Conservation (phyloP, 2,113 vertebrate species). For the Sterrhoptilus dennistouni region DNA sequence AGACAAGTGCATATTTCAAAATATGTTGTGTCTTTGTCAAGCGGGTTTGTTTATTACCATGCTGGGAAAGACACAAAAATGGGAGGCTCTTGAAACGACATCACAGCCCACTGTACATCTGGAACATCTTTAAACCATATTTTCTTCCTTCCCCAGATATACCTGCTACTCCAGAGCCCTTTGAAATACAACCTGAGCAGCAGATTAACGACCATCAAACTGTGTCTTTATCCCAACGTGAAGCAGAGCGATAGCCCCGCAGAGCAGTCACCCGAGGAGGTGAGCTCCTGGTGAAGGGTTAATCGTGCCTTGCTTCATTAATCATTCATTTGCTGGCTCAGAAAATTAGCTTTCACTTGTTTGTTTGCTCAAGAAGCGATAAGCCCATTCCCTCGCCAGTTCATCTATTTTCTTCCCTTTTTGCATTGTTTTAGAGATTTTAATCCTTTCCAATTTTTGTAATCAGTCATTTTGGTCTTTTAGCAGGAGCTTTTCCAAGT, state of each 20-base stretch:
- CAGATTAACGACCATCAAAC: conserved; percentile 5
- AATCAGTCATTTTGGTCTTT: conserved; percentile 56
- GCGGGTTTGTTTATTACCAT: neutral
- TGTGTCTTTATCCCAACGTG: neutral
- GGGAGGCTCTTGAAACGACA: neutral
- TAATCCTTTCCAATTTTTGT: conserved; percentile 56
- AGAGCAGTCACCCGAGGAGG: neutral
- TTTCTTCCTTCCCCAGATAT: neutral
- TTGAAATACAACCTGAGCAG: conserved; percentile 29
- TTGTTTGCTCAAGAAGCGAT: conserved; percentile 62
- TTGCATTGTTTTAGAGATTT: conserved; percentile 56
- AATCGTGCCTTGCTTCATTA: conserved; percentile 36
- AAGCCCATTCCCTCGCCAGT: conserved; percentile 13
- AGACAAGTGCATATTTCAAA: conserved; percentile 63
- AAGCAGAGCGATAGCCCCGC: neutral
- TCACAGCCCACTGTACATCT: neutral
- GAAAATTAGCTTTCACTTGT: conserved; percentile 63
- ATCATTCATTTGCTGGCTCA: conserved; percentile 61
- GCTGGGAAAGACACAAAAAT: neutral
- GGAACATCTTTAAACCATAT: conserved; percentile 1
- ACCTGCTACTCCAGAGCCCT: neutral
- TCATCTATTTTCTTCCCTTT: conserved; percentile 55
- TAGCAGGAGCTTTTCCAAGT: conserved; percentile 25
- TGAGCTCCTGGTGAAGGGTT: conserved; percentile 36
- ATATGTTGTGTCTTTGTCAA: conserved; percentile 29